These are phyloP conservation scores for Nycticryphes semicollaris DNA, from an alignment of 2,113 vertebrate species.

Conservation along the genomic window DNA sequence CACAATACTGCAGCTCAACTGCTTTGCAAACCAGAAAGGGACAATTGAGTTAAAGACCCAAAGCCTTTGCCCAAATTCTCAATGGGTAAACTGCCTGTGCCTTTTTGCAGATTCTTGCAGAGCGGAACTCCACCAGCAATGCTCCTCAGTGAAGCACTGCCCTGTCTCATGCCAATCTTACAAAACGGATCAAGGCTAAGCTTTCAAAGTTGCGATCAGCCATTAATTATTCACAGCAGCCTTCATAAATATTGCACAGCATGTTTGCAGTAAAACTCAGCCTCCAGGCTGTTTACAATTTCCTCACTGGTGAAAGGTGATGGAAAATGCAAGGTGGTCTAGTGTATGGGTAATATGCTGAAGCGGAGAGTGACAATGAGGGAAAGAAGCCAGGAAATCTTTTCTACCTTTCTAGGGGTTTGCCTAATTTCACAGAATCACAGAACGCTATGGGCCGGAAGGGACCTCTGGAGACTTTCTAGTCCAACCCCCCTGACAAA, in stretches of 20 bases:
- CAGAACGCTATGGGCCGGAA: too few relatives aligned
- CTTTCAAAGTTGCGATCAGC: slow-evolving; percentile 17
- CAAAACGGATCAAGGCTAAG: background rate
- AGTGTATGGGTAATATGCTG: background rate
- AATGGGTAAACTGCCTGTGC: background rate
- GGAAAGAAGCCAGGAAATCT: background rate
- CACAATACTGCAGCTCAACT: background rate
- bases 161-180: background rate
- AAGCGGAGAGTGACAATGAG: background rate
- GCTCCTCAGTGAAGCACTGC: rapidly evolving
- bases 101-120: background rate
- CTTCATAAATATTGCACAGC: slow-evolving; percentile 60
- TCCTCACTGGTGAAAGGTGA: background rate
- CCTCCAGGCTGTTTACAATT: background rate
- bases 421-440: background rate
- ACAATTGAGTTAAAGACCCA: background rate
- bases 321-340: background rate
- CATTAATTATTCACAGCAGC: slow-evolving; percentile 69
- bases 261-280: background rate
- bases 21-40: background rate
- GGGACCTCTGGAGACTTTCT: too few relatives aligned
- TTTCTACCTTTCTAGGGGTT: background rate
- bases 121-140: background rate
- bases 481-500: too few relatives aligned
- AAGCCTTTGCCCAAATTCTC: background rate